A percentile compares a stretch with the other conserved stretches of the same genome.
These are phyloP conservation scores for Armadillidium nasatum DNA, from an alignment of 1,140 invertebrate genomes.

Conservation along the genomic window DNA sequence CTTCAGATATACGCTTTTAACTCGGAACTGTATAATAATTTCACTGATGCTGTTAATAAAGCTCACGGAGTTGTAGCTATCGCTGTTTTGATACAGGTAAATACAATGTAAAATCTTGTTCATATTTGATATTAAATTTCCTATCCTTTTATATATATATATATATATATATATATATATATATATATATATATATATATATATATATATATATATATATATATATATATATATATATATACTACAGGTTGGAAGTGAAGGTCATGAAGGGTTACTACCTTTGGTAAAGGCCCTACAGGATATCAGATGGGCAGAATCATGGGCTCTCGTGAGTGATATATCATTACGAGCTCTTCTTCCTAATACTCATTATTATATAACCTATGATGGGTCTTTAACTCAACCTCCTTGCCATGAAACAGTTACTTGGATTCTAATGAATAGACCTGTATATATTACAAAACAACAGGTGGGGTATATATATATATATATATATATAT, in stretches of 20 bases:
- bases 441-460: constrained; percentile 94
- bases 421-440: constrained; percentile 91
- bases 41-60: constrained; percentile 87
- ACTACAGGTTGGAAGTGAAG: constrained; percentile 28
- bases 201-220: too few relatives aligned
- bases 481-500: too few relatives aligned
- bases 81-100: constrained; percentile 87
- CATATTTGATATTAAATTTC: too few relatives aligned
- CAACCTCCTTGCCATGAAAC: constrained; percentile 89
- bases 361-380: constrained; percentile 92
- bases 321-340: constrained; percentile 61
- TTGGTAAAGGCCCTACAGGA: constrained; percentile 39
- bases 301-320: constrained; percentile 34
- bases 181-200: too few relatives aligned
- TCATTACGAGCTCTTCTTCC: constrained; percentile 79
- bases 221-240: too few relatives aligned
- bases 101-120: too few relatives aligned
- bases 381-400: constrained; percentile 92
- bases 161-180: too few relatives aligned
- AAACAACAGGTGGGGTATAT: constrained; percentile 73
- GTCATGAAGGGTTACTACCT: constrained; percentile 27
- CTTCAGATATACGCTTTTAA: constrained; percentile 94
- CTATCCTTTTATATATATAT: too few relatives aligned
- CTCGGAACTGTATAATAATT: constrained; percentile 92
- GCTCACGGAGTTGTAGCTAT: constrained; percentile 88